These are phyloP conservation scores for Morinoia aosen DNA, from an alignment of 2,888 invertebrate species.

Conservation along the genomic window DNA sequence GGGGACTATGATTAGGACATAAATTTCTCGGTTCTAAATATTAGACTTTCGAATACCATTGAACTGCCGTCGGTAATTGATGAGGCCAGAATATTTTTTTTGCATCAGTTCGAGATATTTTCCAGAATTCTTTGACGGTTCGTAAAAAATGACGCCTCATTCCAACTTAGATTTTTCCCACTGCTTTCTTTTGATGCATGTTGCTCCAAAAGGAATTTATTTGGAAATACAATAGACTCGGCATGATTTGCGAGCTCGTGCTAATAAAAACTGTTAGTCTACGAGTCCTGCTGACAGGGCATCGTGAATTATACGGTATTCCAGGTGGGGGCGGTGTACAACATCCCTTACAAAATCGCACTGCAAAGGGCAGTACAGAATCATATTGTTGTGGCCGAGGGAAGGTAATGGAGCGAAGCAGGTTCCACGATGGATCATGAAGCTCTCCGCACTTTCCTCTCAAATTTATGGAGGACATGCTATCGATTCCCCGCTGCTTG, in stretches of 20 bases:
- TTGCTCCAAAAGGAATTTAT: background rate
- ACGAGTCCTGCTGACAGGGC: background rate
- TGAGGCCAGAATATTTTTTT: too few relatives aligned
- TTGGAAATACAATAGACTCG: background rate
- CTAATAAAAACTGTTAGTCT: background rate
- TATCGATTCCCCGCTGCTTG: conserved; percentile 6
- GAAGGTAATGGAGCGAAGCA: conserved; percentile 44
- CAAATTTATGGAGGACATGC: background rate
- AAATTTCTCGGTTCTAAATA: background rate
- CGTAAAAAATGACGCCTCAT: background rate
- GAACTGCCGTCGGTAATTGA: too few relatives aligned
- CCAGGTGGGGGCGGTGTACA: background rate
- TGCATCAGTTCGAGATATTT: background rate
- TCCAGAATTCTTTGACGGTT: background rate
- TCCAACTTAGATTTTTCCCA: background rate
- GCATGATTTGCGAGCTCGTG: background rate
- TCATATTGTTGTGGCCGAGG: background rate
- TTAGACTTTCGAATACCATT: too few relatives aligned
- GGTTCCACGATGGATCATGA: conserved; percentile 31
- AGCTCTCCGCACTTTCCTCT: conserved; percentile 23
- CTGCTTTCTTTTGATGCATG: background rate
- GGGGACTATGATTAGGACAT: background rate
- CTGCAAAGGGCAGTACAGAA: background rate
- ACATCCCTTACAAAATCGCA: conserved; percentile 2
- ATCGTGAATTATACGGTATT: background rate